These are phyloP conservation scores for Eupithecia exiguata DNA, from an alignment of 2,888 invertebrate genomes.

Conservation along the genomic window DNA sequence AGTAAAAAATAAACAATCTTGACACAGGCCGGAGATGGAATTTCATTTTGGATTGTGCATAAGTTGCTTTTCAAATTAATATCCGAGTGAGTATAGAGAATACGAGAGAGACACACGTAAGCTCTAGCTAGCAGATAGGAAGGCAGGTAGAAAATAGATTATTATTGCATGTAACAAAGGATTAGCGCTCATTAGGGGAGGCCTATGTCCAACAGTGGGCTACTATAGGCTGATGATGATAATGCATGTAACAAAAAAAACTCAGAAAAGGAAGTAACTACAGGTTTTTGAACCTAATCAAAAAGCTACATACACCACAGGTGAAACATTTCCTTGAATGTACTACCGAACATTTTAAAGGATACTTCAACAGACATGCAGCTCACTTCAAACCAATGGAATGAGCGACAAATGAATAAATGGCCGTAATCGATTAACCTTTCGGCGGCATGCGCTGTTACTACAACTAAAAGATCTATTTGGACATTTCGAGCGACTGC, in stretches of 20 bases:
- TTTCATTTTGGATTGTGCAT: conserved; percentile 14
- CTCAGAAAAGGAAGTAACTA: neutral
- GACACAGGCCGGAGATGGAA: conserved; percentile 38
- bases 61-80: neutral
- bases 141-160: neutral
- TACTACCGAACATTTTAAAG: neutral
- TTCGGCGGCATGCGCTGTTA: conserved; percentile 61
- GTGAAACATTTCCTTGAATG: neutral
- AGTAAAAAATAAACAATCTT: conserved; percentile 60
- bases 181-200: no score
- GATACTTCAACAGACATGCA: neutral
- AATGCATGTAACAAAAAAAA: no score
- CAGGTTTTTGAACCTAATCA: neutral
- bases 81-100: neutral
- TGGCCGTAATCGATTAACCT: conserved; percentile 50
- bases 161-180: no score
- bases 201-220: no score
- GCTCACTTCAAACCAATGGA: conserved; percentile 2
- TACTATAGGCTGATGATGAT: no score
- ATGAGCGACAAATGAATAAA: conserved; percentile 51
- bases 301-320: neutral
- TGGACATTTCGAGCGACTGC: conserved; percentile 48
- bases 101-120: neutral
- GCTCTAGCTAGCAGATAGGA: no score
- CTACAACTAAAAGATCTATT: conserved; percentile 67